Percentiles rank a stretch among this genome's conserved stretches.
Conservation (phyloP, 2,888 invertebrate species). For the Glaucopsyche alexis region DNA sequence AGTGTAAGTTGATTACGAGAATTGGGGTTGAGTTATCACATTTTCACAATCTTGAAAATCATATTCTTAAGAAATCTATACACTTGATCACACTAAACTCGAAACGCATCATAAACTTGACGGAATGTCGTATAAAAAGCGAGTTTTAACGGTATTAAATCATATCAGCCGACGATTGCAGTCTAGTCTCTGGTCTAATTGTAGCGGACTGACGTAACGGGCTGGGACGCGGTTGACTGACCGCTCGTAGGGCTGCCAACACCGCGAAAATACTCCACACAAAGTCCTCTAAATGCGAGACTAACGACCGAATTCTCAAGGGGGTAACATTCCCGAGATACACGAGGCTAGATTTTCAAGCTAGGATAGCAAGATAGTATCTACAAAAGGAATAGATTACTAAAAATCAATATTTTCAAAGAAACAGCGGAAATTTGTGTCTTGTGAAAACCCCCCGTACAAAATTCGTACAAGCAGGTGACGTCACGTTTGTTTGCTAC, state of each 20-base stretch:
- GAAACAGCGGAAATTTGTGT: too few species aligned
- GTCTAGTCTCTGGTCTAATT: conserved; percentile 75
- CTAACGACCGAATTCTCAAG: neutral
- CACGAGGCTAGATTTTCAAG: too few species aligned
- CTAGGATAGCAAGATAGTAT: too few species aligned
- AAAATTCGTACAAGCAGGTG: too few species aligned
- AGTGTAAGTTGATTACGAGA: too few species aligned
- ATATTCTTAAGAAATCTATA: neutral
- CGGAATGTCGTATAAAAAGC: conserved; percentile 62
- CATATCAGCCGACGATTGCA: conserved; percentile 56
- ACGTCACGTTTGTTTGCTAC: too few species aligned
- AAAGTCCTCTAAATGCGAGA: neutral
- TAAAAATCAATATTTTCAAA: too few species aligned
- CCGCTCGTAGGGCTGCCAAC: conserved; percentile 58
- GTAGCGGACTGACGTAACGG: conserved; percentile 75
- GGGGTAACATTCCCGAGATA: too few species aligned
- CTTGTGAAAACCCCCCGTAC: too few species aligned
- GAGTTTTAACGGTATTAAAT: conserved; percentile 71
- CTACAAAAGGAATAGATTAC: too few species aligned
- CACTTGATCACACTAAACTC: neutral
- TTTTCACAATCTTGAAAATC: neutral
- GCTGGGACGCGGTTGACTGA: conserved; percentile 70
- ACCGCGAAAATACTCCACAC: neutral
- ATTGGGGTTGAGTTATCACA: too few species aligned
- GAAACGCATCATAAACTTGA: conserved; percentile 27